Percentiles rank a stretch among this genome's conserved stretches.
Evolutionary conservation across 2,888 invertebrate genomes (phyloP).

Genomic region (Elmis aenea): DNA sequence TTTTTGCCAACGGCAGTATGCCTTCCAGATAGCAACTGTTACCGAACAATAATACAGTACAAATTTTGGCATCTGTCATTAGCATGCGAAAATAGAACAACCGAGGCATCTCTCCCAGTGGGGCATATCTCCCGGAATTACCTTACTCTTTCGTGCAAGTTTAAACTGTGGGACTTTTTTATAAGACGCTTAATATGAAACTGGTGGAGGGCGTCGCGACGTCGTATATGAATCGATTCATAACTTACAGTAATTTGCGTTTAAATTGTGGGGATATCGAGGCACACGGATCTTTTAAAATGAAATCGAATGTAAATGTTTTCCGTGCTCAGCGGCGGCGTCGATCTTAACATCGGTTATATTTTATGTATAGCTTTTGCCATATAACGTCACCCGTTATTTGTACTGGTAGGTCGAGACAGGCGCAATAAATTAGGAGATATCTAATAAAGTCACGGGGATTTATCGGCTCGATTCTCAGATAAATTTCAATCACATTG

Average conservation of each 20-base stretch:
- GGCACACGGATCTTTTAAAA: constrained; percentile 1
- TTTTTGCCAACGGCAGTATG: too few species aligned
- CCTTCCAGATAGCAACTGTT: too few species aligned
- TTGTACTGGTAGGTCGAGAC: constrained; percentile 42
- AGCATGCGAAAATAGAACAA: too few species aligned
- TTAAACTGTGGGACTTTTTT: too few species aligned
- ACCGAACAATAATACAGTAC: too few species aligned
- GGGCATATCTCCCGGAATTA: too few species aligned
- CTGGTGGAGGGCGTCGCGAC: constrained; percentile 3
- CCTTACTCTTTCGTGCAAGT: too few species aligned
- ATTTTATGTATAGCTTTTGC: constrained; percentile 29
- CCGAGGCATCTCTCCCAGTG: too few species aligned
- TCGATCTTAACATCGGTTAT: constrained; percentile 17
- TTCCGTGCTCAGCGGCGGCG: not conserved
- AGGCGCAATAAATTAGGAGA: constrained; percentile 47
- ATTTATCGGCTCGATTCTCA: constrained; percentile 46
- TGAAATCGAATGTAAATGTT: too few species aligned
- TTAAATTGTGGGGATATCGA: constrained; percentile 2
- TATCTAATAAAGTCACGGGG: constrained; percentile 49
- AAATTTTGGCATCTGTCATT: too few species aligned
- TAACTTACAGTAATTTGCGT: too few species aligned
- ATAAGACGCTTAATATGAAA: constrained; percentile 6
- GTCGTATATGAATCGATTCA: too few species aligned
- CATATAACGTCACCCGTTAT: constrained; percentile 37
- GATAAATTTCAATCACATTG: constrained; percentile 43